Base-by-base conservation (phyloP, 2,888 invertebrate species). In the Thelaira solivaga region DNA sequence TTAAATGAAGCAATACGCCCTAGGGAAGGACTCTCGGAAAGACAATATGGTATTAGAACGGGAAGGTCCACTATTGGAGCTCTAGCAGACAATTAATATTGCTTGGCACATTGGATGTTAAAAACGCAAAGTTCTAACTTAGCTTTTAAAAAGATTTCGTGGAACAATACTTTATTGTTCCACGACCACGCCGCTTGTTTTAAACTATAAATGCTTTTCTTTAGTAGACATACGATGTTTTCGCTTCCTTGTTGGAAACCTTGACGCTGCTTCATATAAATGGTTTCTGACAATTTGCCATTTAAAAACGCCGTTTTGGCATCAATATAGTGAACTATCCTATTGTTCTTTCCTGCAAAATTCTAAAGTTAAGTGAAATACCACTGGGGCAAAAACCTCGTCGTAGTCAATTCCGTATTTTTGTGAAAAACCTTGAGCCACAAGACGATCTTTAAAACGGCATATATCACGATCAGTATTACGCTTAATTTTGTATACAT, bases 151-250 rank as follows among this genome's bases (percentile, higher is more conserved):
- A 80, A 18, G 1, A 59, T 62, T 31, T 59, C 20, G 31, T 81
- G 51, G n/a, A n/a, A n/a, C n/a, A n/a, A n/a, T n/a, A n/a, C n/a
- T 24, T 80, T 20, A 10, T 29, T 55, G n/a, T 61, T 59, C 43
- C 81, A 79, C 79, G 59, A 39, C 43, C 47, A 76, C 16, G 82
- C 81, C n/a, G 82, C 62, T 45, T 80, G 76, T 24, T 81, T 82
- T 20, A 81, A 49, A 1, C 80, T 76, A 26, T 81, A 81, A 8
- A 81, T 55, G 22, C 79, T 72, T 18, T 53, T 53, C 57, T 59
- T 81, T n/a, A 80, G 43, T 24, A 71, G 16, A 41, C 75, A 80
- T 31, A 76, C 74, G n/a, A 57, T 29, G 20, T 55, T 62, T 20
- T 47, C 34, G 26, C 61, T 41, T 10, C 43, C 67, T 16, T 43